Conservation (phyloP, 2,888 invertebrate genomes). For the Meandrusa payeni region DNA sequence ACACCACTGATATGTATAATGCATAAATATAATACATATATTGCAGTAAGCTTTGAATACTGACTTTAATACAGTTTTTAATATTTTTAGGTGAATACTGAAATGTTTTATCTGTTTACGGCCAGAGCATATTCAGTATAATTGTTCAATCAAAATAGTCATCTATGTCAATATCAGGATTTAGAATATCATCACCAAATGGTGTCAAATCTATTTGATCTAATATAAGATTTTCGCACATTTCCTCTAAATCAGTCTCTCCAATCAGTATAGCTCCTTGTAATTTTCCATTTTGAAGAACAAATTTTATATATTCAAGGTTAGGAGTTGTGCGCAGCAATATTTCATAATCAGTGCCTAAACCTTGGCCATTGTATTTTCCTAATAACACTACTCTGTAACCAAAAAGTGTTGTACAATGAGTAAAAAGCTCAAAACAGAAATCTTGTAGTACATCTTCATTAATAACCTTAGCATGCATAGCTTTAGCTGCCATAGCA, state of each 20-base stretch:
- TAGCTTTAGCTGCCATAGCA: slow-evolving; percentile 93
- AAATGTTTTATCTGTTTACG: too few species aligned
- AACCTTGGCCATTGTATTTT: slow-evolving; percentile 94
- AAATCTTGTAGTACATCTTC: slow-evolving; percentile 92
- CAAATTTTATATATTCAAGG: slow-evolving; percentile 92
- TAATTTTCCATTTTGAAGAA: slow-evolving; percentile 90
- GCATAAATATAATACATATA: too few species aligned
- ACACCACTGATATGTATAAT: too few species aligned
- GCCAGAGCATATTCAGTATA: neutral
- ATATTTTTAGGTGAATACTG: too few species aligned
- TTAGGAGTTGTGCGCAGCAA: slow-evolving; percentile 91
- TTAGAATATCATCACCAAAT: slow-evolving; percentile 94
- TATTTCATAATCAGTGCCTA: slow-evolving; percentile 90
- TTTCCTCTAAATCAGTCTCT: slow-evolving; percentile 98
- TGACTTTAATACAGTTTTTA: too few species aligned
- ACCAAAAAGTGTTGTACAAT: slow-evolving; percentile 97
- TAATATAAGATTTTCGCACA: slow-evolving; percentile 97
- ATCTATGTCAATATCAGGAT: slow-evolving; percentile 98
- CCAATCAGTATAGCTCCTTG: slow-evolving; percentile 98
- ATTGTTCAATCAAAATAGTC: slow-evolving; percentile 96
- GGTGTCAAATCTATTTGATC: slow-evolving; percentile 94
- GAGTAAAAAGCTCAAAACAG: slow-evolving; percentile 98
- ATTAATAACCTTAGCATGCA: slow-evolving; percentile 83
- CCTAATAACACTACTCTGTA: slow-evolving; percentile 96
- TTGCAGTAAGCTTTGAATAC: too few species aligned